Percentiles rank a stretch among this genome's conserved stretches.
These are phyloP conservation scores for Dicranocentrus wangi DNA, from an alignment of 2,888 invertebrate species.

Conservation along the genomic window DNA sequence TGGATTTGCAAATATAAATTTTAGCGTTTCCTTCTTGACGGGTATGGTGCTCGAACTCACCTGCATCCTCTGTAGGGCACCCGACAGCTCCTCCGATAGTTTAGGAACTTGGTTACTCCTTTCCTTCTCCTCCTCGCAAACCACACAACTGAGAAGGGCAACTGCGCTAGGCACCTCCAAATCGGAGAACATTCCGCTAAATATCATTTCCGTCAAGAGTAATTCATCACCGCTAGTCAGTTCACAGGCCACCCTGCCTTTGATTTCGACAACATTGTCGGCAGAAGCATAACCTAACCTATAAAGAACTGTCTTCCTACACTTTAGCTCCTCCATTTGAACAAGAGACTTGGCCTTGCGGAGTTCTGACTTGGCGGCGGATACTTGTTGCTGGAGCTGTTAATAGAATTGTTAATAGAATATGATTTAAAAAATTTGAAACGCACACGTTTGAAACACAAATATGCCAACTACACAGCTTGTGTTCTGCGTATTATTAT, in stretches of 20 bases:
- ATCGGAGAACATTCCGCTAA: slow-evolving; percentile 95
- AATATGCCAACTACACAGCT: too few relatives aligned
- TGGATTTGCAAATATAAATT: too few relatives aligned
- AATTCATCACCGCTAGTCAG: slow-evolving; percentile 94
- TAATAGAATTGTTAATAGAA: slow-evolving; percentile 76
- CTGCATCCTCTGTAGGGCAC: slow-evolving; percentile 93
- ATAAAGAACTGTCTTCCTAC: slow-evolving; percentile 92
- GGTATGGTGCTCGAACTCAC: slow-evolving; percentile 78
- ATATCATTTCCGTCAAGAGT: slow-evolving; percentile 96
- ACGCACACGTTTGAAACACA: too few relatives aligned
- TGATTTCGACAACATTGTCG: slow-evolving; percentile 95
- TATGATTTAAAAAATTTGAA: too few relatives aligned
- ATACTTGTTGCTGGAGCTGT: slow-evolving; percentile 78
- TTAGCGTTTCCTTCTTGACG: not conserved
- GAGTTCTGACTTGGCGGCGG: slow-evolving; percentile 82
- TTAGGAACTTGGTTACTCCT: slow-evolving; percentile 87
- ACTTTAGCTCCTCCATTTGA: slow-evolving; percentile 97
- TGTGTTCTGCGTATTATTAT: too few relatives aligned
- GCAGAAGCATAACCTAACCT: slow-evolving; percentile 93
- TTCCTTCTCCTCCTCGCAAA: slow-evolving; percentile 95
- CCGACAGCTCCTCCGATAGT: slow-evolving; percentile 88
- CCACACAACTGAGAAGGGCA: slow-evolving; percentile 90
- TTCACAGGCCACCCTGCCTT: slow-evolving; percentile 99
- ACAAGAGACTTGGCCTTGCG: slow-evolving; percentile 91
- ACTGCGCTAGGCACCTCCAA: slow-evolving; percentile 88